Evolutionary conservation across 2,113 vertebrate genomes (phyloP), one percentile per base, ranked within the genome.

Genomic region (Centropus unirufus): DNA sequence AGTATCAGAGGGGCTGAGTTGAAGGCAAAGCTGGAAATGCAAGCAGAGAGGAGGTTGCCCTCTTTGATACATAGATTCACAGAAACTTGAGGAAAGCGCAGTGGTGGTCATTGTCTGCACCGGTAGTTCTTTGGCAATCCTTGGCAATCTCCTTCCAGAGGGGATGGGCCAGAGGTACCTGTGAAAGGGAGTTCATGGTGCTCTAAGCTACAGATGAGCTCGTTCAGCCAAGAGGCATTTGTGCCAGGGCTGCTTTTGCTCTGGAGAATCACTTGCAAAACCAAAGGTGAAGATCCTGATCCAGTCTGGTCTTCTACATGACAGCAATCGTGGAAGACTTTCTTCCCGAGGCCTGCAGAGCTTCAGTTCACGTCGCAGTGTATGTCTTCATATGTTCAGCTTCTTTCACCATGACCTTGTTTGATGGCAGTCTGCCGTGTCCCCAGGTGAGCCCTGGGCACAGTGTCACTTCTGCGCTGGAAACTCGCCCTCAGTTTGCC

Each of bases 401-500:
- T 67, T 42, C 49, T 68, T 87, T 55, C 1, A 4, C 42, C 36
- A 3, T 9, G 61, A 29, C 27, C 12, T 67, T 1, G 1, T 90
- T 52, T 52, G 76, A 63, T 6, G 11, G 5, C 55, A 40, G 21
- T 5, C 32, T 17, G 54, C 40, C 0, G 1, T 44, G 69, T 8
- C 39, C 49, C 9, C 22, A 9, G 26, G 54, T 55, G 59, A 92
- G 63, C 24, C 36, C 59, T 17, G 1, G 2, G 34, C 58, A 54
- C 69, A 0, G 0, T 1, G 0, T 52, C 64, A 7, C 55, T 46
- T 34, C 36, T 36, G 67, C 4, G 19, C 44, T 47, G 47, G 47
- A 29, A 76, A 21, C 0, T 0, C 5, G 0, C 8, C 12, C 29
- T 54, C 1, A 1, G 20, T 52, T 61, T 29, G 44, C 20, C 0